Percentiles rank a stretch among this genome's conserved stretches.
Evolutionary conservation across 2,113 vertebrate species (phyloP).

Genomic region (Eolophus roseicapilla): DNA sequence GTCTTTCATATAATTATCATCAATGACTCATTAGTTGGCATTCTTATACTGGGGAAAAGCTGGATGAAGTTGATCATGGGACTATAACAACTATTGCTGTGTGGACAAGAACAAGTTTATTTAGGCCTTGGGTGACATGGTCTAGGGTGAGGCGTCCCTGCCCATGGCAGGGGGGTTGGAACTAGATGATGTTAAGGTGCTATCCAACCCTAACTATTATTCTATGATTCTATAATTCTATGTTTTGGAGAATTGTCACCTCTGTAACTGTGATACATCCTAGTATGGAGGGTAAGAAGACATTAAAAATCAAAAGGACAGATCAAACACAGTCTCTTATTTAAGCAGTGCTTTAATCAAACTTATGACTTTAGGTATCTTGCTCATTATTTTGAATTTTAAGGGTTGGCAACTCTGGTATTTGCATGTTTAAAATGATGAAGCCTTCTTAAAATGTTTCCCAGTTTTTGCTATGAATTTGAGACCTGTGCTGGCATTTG

Average conservation of each 20-base stretch:
- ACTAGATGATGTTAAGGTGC: background rate
- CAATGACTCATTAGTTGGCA: background rate
- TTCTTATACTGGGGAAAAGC: background rate
- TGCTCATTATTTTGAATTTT: background rate
- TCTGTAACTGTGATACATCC: background rate
- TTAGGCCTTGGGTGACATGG: background rate
- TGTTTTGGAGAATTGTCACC: background rate
- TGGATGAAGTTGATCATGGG: background rate
- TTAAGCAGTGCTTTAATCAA: background rate
- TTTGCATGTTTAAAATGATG: background rate
- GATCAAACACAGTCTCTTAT: background rate
- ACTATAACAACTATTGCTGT: background rate
- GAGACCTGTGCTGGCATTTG: background rate
- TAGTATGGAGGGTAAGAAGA: background rate
- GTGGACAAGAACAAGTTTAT: background rate
- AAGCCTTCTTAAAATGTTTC: background rate
- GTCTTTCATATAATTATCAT: background rate
- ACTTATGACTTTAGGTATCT: background rate
- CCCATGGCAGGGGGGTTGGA: background rate
- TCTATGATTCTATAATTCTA: background rate
- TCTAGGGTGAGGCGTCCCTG: background rate
- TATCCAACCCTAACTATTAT: background rate
- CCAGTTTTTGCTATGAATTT: background rate
- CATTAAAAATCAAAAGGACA: background rate
- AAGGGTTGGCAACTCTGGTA: background rate